Base-by-base conservation (phyloP, 1,140 invertebrate genomes). In the Caerostris extrusa region DNA sequence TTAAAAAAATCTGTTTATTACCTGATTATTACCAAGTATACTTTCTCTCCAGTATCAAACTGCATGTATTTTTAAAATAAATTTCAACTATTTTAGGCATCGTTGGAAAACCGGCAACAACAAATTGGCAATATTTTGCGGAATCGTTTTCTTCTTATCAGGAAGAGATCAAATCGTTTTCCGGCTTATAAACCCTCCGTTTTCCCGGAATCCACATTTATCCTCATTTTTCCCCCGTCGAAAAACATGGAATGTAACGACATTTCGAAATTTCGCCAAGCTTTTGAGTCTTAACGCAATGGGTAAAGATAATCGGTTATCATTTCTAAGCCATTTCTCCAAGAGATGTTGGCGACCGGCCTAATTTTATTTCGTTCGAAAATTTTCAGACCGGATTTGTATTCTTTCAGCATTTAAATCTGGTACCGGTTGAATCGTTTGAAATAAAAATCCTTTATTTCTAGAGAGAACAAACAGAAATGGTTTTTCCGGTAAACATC, bases 301-400 rank as follows among this genome's bases (percentile, higher is more conserved):
- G n/a, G 53, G 19, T 56, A 86, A 10, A 88, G 53, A 34, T 60
- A 67, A 88, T 88, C 67, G 55, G 86, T 88, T 88, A 88, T 88
- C 86, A 88, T 88, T 88, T 88, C 86, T 60, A 86, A 86, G 57
- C 55, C 83, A 58, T 86, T 86, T 55, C n/a, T 86, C 19, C 10
- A 14, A 19, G 34, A 53, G 14, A 61, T 53, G 56, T 56, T 88
- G 86, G 86, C 19, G 34, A 64, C 50, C 12, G n/a, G 86, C 86
- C 86, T n/a, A 88, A 88, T 64, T 61, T 19, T 67, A 67, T 88
- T 88, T 88, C 19, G 56, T 50, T 82, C 34, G 77, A 34, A 82
- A 12, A 50, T 82, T 82, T 17, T 50, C 55, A 82, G 34, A 53
- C 64, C 19, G 77, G 53, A n/a, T 57, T 60, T n/a, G 55, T 8